Percentiles rank a stretch among this genome's conserved stretches.
phyloP scores from a whole-genome alignment of 2,888 invertebrate species.

The Athalia cordata region DNA sequence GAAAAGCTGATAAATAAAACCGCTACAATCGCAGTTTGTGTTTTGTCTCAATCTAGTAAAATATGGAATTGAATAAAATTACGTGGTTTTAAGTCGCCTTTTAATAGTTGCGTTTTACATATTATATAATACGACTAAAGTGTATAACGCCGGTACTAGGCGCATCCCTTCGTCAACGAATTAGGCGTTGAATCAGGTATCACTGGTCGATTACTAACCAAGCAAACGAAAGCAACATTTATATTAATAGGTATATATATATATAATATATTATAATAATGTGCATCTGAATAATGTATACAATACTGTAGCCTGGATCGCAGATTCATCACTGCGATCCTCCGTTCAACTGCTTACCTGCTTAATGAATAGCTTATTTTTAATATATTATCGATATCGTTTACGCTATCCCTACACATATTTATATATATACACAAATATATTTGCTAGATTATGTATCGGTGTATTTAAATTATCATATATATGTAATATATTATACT shows the following conservation, averaged over 20 bases:
- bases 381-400: slow-evolving; percentile 49
- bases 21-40: neutral
- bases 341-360: slow-evolving; percentile 43
- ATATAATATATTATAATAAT: slow-evolving; percentile 52
- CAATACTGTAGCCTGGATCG: slow-evolving; percentile 60
- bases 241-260: slow-evolving; percentile 48
- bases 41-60: neutral
- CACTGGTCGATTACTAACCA: slow-evolving; percentile 50
- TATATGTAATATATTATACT: slow-evolving; percentile 52
- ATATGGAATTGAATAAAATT: neutral
- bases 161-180: slow-evolving; percentile 20
- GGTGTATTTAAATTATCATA: slow-evolving; percentile 48
- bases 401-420: slow-evolving; percentile 51
- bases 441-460: slow-evolving; percentile 55
- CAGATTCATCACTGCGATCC: slow-evolving; percentile 45
- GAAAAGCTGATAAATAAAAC: neutral
- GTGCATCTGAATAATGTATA: slow-evolving; percentile 57
- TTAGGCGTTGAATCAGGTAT: slow-evolving; percentile 28
- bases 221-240: slow-evolving; percentile 61
- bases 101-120: slow-evolving; percentile 62
- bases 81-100: slow-evolving; percentile 45
- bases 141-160: slow-evolving; percentile 55
- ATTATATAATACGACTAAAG: slow-evolving; percentile 59
- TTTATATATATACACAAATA: slow-evolving; percentile 57
- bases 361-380: slow-evolving; percentile 52